Base-by-base conservation (phyloP, 2,888 invertebrate species). In the Melieria crassipennis region DNA sequence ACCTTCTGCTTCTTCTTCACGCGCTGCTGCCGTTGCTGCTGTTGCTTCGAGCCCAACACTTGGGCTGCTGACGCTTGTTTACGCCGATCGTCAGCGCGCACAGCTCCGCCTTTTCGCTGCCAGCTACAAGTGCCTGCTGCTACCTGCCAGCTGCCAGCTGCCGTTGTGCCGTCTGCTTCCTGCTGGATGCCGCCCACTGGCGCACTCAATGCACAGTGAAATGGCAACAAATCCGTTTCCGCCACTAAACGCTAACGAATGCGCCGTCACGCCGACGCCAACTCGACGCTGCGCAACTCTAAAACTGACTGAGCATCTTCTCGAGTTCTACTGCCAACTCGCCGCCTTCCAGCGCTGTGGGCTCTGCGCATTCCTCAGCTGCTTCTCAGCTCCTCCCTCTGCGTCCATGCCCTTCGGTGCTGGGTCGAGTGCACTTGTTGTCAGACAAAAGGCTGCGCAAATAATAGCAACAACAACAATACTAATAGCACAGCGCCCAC, bases 381-480 rank as follows among this genome's bases (percentile, higher is more conserved):
- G 55, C 7, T 30, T 30, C 30, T 4, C 11, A 65, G 62, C 47
- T 4, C 50, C 50, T 11, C 10, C 64, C 50, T 16, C 50, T 50
- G 48, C 64, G 13, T 50, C 13, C 55, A 47, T 69, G 62, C 50
- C 68, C 68, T 69, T 62, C 68, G 68, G 68, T 43, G 68, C 52
- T 69, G 58, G 66, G 66, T 66, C 58, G 58, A 66, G 66, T 58
- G 58, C 58, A 58, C 66, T 66, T 66, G 66, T 66, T 66, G 48
- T 57, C 66, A 66, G 66, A 66, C 66, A 66, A 66, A 66, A 48
- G 48, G 56, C 56, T 9, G 47, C 13, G 57, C 58, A n/a, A 58
- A 50, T 42, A n/a, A 48, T 42, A 48, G 30, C 48, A 58, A 47
- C 58, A 13, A 58, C 58, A 66, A 66, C 56, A 48, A 42, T 47